These are phyloP conservation scores for Psammodynastes pulverulentus DNA, from an alignment of 2,113 vertebrate genomes.

Conservation along the genomic window DNA sequence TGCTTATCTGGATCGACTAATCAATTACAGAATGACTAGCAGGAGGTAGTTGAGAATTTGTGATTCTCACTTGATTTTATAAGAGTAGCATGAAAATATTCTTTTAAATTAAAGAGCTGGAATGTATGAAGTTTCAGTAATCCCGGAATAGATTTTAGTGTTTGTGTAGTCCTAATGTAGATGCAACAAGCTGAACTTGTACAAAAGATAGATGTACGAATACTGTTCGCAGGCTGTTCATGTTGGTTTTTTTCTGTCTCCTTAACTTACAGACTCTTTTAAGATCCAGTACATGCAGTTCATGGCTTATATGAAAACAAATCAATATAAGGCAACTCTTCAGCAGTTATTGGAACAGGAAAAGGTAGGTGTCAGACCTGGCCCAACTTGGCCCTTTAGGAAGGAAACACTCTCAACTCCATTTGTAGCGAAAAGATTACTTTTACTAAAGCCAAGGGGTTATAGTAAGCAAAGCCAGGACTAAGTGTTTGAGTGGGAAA, in stretches of 20 bases:
- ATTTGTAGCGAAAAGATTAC: background rate
- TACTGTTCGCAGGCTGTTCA: background rate
- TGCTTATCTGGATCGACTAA: background rate
- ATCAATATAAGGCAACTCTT: constrained; percentile 89
- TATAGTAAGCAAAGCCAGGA: background rate
- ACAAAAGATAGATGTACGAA: background rate
- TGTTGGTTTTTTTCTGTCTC: background rate
- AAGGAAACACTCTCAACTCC: background rate
- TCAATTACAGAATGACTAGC: background rate
- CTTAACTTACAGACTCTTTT: constrained; percentile 81
- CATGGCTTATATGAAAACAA: constrained; percentile 92
- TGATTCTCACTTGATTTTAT: background rate
- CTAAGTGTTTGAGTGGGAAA: background rate
- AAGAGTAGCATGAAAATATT: background rate
- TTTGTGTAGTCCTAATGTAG: background rate
- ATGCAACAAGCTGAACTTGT: background rate
- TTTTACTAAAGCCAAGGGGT: background rate
- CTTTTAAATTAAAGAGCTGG: background rate
- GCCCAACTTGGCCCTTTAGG: background rate
- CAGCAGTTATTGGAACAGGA: constrained; percentile 93
- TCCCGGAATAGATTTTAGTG: background rate
- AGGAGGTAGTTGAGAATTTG: background rate
- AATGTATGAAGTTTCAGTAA: background rate
- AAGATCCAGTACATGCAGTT: constrained; percentile 97
- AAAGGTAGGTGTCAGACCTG: constrained; percentile 75